Conservation (phyloP, 2,113 vertebrate genomes). For the Chionodraco myersi region DNA sequence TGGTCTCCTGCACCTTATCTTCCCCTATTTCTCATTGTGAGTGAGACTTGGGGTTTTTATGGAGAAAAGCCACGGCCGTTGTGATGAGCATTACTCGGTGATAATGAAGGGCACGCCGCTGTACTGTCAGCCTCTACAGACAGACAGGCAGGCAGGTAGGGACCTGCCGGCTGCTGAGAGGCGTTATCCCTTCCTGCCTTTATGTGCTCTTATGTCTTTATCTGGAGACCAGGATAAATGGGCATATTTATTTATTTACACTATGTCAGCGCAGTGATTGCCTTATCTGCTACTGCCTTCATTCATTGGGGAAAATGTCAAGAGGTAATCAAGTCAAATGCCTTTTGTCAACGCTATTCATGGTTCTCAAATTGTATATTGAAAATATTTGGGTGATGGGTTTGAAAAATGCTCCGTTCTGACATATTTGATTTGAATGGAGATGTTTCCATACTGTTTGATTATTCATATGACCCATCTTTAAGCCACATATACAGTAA, state of each 20-base stretch:
- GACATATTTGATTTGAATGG: slow-evolving; percentile 36
- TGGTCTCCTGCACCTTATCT: slow-evolving; percentile 84
- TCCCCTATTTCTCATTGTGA: slow-evolving; percentile 81
- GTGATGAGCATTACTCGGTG: slow-evolving; percentile 82
- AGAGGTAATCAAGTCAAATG: slow-evolving; percentile 77
- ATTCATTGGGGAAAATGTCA: slow-evolving; percentile 70
- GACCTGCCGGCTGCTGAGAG: slow-evolving; percentile 47
- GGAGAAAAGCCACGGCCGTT: slow-evolving; percentile 77
- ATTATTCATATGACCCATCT: slow-evolving; percentile 66
- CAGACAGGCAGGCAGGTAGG: slow-evolving; percentile 50
- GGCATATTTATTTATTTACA: slow-evolving; percentile 78
- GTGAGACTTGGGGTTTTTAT: slow-evolving; percentile 79
- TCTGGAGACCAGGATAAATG: slow-evolving; percentile 69
- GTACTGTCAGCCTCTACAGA: slow-evolving; percentile 71
- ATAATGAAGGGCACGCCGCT: slow-evolving; percentile 82
- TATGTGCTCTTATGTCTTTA: slow-evolving; percentile 71
- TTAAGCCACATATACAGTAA: slow-evolving; percentile 52
- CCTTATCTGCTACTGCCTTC: slow-evolving; percentile 70
- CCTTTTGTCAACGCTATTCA: slow-evolving; percentile 59
- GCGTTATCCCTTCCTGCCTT: slow-evolving; percentile 66
- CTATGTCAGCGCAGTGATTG: slow-evolving; percentile 65
- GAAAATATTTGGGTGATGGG: slow-evolving; percentile 51
- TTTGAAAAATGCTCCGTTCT: slow-evolving; percentile 33
- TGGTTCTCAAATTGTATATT: slow-evolving; percentile 47
- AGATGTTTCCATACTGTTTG: slow-evolving; percentile 51